phyloP scores from a whole-genome alignment of 1,140 invertebrate species.

The Monochamus saltuarius region DNA sequence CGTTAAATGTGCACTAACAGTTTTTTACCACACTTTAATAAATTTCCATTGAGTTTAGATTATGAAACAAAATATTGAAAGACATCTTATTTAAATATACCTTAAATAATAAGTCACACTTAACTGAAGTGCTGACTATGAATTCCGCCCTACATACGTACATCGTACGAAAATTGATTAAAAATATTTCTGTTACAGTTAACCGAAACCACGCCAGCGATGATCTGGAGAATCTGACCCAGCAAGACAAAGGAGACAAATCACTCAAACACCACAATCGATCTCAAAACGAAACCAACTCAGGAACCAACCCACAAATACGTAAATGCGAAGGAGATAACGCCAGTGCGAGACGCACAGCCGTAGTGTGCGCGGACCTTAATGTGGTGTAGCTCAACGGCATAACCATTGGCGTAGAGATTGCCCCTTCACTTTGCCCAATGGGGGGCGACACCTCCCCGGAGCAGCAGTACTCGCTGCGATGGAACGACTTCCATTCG shows the following conservation, averaged over 20 bases:
- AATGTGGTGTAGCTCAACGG: constrained; percentile 34
- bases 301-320: not conserved
- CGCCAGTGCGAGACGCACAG: constrained; percentile 7
- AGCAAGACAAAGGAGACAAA: constrained; percentile 6
- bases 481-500: constrained; percentile 92
- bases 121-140: too few species aligned
- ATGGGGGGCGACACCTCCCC: constrained; percentile 60
- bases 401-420: constrained; percentile 52
- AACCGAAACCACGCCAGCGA: not conserved
- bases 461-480: constrained; percentile 85
- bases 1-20: too few species aligned
- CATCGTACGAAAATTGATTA: not conserved
- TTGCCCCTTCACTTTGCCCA: constrained; percentile 52
- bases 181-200: not conserved
- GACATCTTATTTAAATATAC: too few species aligned
- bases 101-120: too few species aligned
- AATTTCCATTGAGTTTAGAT: too few species aligned
- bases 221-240: not conserved
- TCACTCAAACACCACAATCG: not conserved
- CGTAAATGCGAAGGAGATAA: constrained; percentile 19
- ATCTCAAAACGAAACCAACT: constrained; percentile 11
- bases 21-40: too few species aligned
- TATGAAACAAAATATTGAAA: too few species aligned
- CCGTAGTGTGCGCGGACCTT: constrained; percentile 10
- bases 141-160: too few species aligned